Percentiles rank a stretch among this genome's conserved stretches.
phyloP scores from a whole-genome alignment of 2,113 vertebrate genomes.

The Rostratula benghalensis region DNA sequence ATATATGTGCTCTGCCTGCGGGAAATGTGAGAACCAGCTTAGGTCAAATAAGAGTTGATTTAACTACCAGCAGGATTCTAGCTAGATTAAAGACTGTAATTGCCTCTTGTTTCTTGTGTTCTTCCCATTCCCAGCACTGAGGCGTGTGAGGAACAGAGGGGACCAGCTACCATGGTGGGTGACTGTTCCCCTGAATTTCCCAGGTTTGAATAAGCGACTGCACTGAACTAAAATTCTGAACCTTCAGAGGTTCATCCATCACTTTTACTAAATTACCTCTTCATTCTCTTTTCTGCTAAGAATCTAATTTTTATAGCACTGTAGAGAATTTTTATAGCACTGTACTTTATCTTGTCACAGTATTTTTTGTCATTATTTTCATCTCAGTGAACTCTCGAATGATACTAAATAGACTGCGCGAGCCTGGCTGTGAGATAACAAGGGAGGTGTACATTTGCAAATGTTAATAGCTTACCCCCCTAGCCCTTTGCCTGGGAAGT shows the following conservation, averaged over 20 bases:
- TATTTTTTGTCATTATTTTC: slow-evolving; percentile 72
- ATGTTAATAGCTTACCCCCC: neutral
- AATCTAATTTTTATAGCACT: slow-evolving; percentile 74
- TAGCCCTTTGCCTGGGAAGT: neutral
- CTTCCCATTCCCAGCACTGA: neutral
- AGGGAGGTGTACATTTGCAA: neutral
- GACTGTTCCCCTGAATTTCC: neutral
- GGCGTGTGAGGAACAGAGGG: neutral
- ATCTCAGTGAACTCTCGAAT: slow-evolving; percentile 17
- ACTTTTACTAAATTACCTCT: slow-evolving; percentile 71
- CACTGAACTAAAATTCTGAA: slow-evolving; percentile 44
- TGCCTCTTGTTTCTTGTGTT: neutral
- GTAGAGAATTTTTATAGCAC: slow-evolving; percentile 74
- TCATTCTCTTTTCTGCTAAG: slow-evolving; percentile 70
- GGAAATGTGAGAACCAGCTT: neutral
- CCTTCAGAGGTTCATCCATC: slow-evolving; percentile 67
- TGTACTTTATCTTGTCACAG: slow-evolving; percentile 71
- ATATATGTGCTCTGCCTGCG: neutral
- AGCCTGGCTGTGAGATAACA: neutral
- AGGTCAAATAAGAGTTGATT: neutral
- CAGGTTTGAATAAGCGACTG: slow-evolving; percentile 15
- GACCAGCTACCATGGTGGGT: neutral
- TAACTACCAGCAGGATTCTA: neutral
- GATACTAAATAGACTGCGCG: slow-evolving; percentile 38
- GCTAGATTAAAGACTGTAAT: neutral